Evolutionary conservation across 2,113 vertebrate genomes (phyloP).

Genomic region (Potamarius usumacintae): DNA sequence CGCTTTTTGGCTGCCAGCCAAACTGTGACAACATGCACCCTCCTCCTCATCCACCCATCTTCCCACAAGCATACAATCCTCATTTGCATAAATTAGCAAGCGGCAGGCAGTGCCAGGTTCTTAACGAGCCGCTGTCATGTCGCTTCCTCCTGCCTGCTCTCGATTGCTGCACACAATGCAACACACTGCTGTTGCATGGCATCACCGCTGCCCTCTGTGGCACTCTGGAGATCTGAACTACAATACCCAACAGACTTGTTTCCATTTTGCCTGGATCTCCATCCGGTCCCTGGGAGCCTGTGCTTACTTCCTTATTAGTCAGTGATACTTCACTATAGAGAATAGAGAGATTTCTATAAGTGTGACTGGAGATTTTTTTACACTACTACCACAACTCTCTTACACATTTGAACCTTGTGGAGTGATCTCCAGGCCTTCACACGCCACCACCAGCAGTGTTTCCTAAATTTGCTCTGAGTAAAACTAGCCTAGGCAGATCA

Average conservation of each 20-base stretch:
- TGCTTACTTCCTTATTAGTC: slow-evolving; percentile 18
- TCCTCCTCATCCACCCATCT: slow-evolving; percentile 35
- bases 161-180: slow-evolving; percentile 6
- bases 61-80: slow-evolving; percentile 63
- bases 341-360: background rate
- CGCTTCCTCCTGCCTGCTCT: slow-evolving; percentile 36
- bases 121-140: slow-evolving; percentile 66
- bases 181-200: slow-evolving; percentile 34
- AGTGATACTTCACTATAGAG: background rate
- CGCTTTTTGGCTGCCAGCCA: slow-evolving; percentile 59
- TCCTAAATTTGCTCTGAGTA: background rate
- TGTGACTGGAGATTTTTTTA: background rate
- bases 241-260: slow-evolving; percentile 28
- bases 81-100: slow-evolving; percentile 76
- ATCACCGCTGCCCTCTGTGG: slow-evolving; percentile 24
- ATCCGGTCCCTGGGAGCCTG: slow-evolving; percentile 33
- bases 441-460: too few species aligned
- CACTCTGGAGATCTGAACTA: background rate
- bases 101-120: slow-evolving; percentile 61
- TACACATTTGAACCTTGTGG: background rate
- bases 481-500: background rate
- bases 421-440: background rate
- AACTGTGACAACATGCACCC: slow-evolving; percentile 51
- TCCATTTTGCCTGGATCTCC: slow-evolving; percentile 29
- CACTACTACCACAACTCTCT: background rate